Percentiles rank a stretch among this genome's conserved stretches.
Conservation (phyloP, 1,140 invertebrate species). For the Drosophila neocordata region DNA sequence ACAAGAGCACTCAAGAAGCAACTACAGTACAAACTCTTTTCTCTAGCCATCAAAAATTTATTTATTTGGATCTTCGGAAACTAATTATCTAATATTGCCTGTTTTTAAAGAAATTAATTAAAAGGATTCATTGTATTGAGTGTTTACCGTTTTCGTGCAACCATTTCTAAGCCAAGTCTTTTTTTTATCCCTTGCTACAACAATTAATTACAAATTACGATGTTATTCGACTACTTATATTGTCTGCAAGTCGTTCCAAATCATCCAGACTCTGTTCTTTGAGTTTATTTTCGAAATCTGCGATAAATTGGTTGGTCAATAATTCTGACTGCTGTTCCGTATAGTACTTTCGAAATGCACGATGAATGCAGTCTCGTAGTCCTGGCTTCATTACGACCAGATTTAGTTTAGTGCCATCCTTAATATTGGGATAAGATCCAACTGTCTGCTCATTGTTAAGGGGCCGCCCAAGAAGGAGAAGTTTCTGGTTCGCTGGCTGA, state of each 20-base stretch:
- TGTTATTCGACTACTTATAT: constrained; percentile 22
- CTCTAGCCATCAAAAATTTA: too few relatives aligned
- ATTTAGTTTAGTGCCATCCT: constrained; percentile 84
- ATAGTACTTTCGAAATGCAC: constrained; percentile 83
- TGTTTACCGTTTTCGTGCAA: background rate
- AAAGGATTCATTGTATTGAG: background rate
- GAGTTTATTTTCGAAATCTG: constrained; percentile 83
- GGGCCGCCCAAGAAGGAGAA: constrained; percentile 83
- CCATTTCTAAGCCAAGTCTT: background rate
- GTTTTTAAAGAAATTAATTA: too few relatives aligned
- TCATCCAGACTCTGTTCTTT: constrained; percentile 84
- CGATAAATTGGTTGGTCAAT: constrained; percentile 83
- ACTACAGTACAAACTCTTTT: background rate
- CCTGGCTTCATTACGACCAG: constrained; percentile 84
- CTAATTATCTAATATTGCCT: too few relatives aligned
- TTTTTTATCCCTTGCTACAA: background rate
- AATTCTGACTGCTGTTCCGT: constrained; percentile 82
- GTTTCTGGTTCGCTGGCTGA: constrained; percentile 83
- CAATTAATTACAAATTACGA: constrained; percentile 20
- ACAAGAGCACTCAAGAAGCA: background rate
- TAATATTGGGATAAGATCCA: constrained; percentile 83
- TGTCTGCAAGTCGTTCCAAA: constrained; percentile 83
- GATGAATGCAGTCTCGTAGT: constrained; percentile 78
- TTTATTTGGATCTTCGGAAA: too few relatives aligned
- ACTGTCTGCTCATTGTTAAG: constrained; percentile 83